Conservation (phyloP, 2,113 vertebrate genomes). For the Heterochromis multidens region DNA sequence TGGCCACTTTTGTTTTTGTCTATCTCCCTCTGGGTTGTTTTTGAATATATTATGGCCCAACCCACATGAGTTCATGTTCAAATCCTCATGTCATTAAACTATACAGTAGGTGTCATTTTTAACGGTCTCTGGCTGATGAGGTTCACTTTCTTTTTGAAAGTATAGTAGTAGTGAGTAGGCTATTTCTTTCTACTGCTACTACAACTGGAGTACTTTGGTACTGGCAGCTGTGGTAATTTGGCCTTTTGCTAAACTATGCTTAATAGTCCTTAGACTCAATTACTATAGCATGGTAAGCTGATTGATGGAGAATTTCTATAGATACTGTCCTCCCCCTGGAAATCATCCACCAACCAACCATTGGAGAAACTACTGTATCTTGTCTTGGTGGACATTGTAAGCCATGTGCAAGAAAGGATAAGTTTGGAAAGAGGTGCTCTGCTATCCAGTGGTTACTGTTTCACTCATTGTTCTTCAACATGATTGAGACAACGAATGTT, state of each 20-base stretch:
- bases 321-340: background rate
- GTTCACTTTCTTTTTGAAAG: background rate
- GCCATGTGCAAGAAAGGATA: background rate
- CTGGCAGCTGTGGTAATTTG: background rate
- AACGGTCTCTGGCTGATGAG: background rate
- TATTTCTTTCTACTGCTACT: background rate
- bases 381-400: background rate
- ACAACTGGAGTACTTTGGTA: background rate
- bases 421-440: background rate
- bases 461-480: background rate
- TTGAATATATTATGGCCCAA: background rate
- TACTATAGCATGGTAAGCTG: background rate
- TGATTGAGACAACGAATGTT: too few species aligned
- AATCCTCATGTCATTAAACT: background rate
- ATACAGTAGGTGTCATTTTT: background rate
- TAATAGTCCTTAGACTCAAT: background rate
- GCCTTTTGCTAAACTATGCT: background rate
- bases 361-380: background rate
- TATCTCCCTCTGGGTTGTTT: background rate
- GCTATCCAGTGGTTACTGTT: background rate
- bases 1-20: fast-evolving
- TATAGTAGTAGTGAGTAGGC: background rate
- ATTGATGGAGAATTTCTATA: background rate
- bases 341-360: background rate
- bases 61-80: background rate